Percentiles rank a stretch among this genome's conserved stretches.
These are phyloP conservation scores for Sinocyclocheilus anshuiensis DNA, from an alignment of 2,113 vertebrate species.

Conservation along the genomic window DNA sequence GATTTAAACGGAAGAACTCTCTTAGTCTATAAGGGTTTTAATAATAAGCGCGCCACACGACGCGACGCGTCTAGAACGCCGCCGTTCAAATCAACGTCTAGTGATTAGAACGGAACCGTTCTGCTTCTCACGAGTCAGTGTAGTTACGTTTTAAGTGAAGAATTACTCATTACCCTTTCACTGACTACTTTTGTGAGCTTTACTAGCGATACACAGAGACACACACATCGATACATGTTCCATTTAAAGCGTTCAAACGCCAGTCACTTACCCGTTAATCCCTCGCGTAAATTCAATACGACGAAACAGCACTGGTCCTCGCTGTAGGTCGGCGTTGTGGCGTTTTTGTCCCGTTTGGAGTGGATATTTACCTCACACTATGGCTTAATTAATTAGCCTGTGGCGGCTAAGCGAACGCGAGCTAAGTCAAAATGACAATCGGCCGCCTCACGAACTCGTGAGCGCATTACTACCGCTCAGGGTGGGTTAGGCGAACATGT, in stretches of 20 bases:
- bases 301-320: neutral
- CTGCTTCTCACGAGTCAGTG: neutral
- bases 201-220: neutral
- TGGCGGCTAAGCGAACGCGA: constrained; percentile 35
- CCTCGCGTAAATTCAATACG: neutral
- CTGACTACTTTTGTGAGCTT: neutral
- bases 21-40: neutral
- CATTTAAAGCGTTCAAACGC: neutral
- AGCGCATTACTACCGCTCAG: constrained; percentile 13
- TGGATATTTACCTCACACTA: neutral
- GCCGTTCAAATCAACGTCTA: neutral
- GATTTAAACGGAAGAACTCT: neutral
- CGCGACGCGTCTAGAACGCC: neutral
- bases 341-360: neutral
- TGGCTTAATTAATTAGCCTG: constrained; percentile 30
- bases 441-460: constrained; percentile 37
- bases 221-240: constrained; percentile 9
- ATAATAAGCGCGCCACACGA: neutral
- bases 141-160: neutral
- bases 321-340: neutral
- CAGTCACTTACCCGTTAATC: constrained; percentile 36
- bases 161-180: neutral
- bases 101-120: neutral
- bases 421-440: constrained; percentile 35
- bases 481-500: neutral